Percentiles rank a stretch among this genome's conserved stretches.
Evolutionary conservation across 2,113 vertebrate species (phyloP).

Genomic region (Tyrannus savana): DNA sequence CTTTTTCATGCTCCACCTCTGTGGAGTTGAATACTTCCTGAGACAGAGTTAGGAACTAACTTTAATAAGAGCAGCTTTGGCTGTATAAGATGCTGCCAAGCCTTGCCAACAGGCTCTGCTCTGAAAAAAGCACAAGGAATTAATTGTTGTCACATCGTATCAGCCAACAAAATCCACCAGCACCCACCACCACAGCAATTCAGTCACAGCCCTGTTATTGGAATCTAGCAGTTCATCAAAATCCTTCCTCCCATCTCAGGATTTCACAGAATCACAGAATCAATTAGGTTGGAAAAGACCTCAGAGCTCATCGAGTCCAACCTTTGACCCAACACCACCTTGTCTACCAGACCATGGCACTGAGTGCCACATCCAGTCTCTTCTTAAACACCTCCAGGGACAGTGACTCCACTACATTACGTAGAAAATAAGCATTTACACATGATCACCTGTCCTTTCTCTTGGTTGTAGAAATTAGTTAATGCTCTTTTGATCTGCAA

Average conservation of each 20-base stretch:
- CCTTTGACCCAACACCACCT: too few species aligned
- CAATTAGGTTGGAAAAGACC: too few species aligned
- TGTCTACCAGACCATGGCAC: too few species aligned
- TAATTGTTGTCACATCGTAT: neutral
- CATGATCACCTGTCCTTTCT: neutral
- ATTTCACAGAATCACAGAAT: neutral
- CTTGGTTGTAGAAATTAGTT: neutral
- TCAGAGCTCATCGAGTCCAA: too few species aligned
- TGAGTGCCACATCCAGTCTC: too few species aligned
- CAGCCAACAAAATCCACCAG: neutral
- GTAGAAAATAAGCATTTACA: neutral
- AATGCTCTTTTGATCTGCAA: accelerated
- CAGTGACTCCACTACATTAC: too few species aligned
- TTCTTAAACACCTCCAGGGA: too few species aligned
- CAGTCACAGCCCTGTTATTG: neutral
- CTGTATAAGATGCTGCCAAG: neutral
- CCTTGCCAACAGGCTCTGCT: neutral
- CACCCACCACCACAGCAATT: neutral
- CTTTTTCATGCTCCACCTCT: neutral
- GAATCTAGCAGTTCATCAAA: neutral
- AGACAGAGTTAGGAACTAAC: neutral
- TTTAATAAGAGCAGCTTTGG: neutral
- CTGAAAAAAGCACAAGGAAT: neutral
- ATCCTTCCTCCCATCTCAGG: neutral
- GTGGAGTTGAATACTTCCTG: neutral